Percentiles rank a stretch among this genome's conserved stretches.
Evolutionary conservation across 2,113 vertebrate genomes (phyloP).

Genomic region (Oreotragus oreotragus): DNA sequence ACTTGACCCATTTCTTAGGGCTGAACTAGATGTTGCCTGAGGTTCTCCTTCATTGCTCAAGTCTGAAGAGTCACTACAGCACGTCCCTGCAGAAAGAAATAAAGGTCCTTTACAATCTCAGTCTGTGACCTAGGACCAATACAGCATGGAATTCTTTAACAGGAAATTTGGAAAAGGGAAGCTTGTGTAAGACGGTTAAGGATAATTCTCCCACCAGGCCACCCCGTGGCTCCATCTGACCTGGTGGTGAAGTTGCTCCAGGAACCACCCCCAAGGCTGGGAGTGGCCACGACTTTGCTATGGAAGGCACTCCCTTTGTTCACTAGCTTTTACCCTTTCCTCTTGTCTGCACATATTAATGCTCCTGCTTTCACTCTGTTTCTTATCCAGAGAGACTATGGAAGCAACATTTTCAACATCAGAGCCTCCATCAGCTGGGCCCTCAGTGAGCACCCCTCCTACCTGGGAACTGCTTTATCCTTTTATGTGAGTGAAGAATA

Average conservation of each 20-base stretch:
- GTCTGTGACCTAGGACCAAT: neutral
- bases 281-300: neutral
- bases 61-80: neutral
- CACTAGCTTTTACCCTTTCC: neutral
- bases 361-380: neutral
- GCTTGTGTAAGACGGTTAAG: neutral
- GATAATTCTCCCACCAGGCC: neutral
- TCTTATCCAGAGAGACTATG: neutral
- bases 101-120: neutral
- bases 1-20: slow-evolving; percentile 25
- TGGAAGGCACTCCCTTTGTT: neutral
- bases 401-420: neutral
- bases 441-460: neutral
- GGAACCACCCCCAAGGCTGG: neutral
- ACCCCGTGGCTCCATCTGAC: neutral
- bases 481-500: neutral
- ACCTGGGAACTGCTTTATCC: neutral
- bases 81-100: neutral
- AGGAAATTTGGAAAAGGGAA: neutral
- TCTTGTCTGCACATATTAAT: neutral
- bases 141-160: neutral
- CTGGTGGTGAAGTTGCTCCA: neutral
- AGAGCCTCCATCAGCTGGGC: neutral
- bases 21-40: neutral
- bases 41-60: neutral